Base-by-base conservation (phyloP, 2,797 vertebrate genomes). In the Cephalopachus bancanus region DNA sequence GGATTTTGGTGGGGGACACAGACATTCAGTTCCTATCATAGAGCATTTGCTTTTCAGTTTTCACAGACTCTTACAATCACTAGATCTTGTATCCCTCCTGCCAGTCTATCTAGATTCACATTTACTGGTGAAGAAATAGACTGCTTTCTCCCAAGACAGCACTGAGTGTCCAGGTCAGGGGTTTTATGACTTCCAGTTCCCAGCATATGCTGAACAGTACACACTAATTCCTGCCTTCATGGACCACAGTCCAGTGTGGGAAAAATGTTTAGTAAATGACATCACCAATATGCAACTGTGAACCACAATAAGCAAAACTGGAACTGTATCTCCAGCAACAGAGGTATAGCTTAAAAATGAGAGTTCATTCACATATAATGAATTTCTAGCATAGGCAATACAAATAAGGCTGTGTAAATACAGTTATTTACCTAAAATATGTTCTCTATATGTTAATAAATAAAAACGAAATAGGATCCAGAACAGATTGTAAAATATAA, bases 381-480 rank as follows among this genome's bases (percentile, higher is more conserved):
- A 78, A 92, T 93, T 60, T 78, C 33, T 53, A 67, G 57, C 8
- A 1, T 5, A 22, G 59, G 72, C 51, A 59, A 62, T 69, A 83
- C 87, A 95, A 96, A 81, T 17, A 22, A 83, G 30, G 49, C 89
- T 59, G 24, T 49, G 57, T 33, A 91, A 88, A 91, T n/a, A 69
- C 5, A 92, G 30, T 64, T 64, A 83, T 44, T 87, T 74, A 79
- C 57, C 71, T 91, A 95, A 93, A 91, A 87, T 53, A 86, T 44
- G 12, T 80, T 10, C 16, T 86, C 62, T 75, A 11, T 14, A 76
- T 71, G 91, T 59, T 85, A 86, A 93, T 85, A 94, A 84, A 80
- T 75, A 80, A 94, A 92, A 83, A 80, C 15, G 80, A 95, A 89
- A 74, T 7, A 62, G 15, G 19, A 11, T 37, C 49, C 4, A 24